Conservation (phyloP, 1,140 invertebrate genomes). For the Apolygus lucorum region DNA sequence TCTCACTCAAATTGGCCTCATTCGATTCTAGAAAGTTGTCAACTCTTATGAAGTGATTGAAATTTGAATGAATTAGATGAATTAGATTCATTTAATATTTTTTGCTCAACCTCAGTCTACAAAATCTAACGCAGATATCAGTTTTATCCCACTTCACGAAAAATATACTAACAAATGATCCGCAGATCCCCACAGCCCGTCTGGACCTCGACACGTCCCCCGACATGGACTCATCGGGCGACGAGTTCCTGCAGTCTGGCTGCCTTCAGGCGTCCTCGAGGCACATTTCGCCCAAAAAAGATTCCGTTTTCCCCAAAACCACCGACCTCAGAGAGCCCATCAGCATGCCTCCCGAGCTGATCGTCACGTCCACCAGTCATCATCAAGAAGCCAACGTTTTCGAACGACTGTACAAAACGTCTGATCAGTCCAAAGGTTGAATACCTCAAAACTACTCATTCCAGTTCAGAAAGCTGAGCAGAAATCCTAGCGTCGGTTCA, state of each 20-base stretch:
- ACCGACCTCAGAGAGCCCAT: conserved; percentile 40
- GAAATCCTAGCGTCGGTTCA: not conserved
- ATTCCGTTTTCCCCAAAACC: not conserved
- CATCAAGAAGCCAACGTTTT: conserved; percentile 25
- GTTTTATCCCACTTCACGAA: not conserved
- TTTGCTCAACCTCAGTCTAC: too few relatives aligned
- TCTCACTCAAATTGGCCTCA: too few relatives aligned
- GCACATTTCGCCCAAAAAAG: conserved; percentile 6
- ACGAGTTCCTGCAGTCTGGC: conserved; percentile 32
- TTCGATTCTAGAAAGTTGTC: too few relatives aligned
- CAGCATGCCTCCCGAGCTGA: conserved; percentile 47
- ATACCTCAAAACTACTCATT: not conserved
- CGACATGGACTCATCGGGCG: conserved; percentile 42
- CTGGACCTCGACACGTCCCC: conserved; percentile 42
- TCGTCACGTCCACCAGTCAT: conserved; percentile 43
- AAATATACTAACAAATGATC: conserved; percentile 1
- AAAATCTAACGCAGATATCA: too few relatives aligned
- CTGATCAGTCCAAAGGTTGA: conserved; percentile 33
- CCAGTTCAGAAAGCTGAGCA: too few relatives aligned
- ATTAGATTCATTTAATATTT: too few relatives aligned
- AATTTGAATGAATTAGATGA: too few relatives aligned
- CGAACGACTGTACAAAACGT: conserved; percentile 37
- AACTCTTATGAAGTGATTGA: too few relatives aligned
- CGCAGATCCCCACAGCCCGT: conserved; percentile 42
- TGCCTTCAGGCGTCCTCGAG: not conserved